Conservation (phyloP, 2,888 invertebrate genomes). For the Nyleta sp. region DNA sequence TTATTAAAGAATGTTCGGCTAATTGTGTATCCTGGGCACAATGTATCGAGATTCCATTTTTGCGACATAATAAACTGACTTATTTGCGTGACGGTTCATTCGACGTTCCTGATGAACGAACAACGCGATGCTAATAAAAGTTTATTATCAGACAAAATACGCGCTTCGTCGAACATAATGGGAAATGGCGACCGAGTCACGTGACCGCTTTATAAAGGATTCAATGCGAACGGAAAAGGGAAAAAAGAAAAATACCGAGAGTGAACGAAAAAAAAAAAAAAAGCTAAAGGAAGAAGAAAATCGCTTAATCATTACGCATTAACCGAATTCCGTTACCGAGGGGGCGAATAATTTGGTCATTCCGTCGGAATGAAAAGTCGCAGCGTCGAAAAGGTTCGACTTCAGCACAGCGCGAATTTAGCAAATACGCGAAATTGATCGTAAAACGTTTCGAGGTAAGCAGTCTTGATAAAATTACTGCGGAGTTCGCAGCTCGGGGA, state of each 20-base stretch:
- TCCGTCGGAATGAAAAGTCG: no score
- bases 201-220: constrained; percentile 8
- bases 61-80: constrained; percentile 44
- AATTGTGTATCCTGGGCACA: constrained; percentile 35
- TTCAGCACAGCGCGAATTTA: no score
- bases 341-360: no score
- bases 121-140: constrained; percentile 54
- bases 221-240: background rate
- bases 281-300: no score
- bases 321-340: no score
- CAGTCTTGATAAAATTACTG: constrained; percentile 56
- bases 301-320: no score
- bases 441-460: constrained; percentile 59
- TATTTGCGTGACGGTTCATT: constrained; percentile 48
- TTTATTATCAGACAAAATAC: constrained; percentile 55
- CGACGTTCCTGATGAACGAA: constrained; percentile 45
- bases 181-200: constrained; percentile 24
- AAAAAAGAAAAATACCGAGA: no score
- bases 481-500: constrained; percentile 32
- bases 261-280: no score
- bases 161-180: constrained; percentile 39
- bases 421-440: constrained; percentile 60
- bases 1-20: constrained; percentile 39
- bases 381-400: no score
- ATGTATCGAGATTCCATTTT: constrained; percentile 46